Base-by-base conservation (phyloP, 2,797 vertebrate species). In the Coreius guichenoti region DNA sequence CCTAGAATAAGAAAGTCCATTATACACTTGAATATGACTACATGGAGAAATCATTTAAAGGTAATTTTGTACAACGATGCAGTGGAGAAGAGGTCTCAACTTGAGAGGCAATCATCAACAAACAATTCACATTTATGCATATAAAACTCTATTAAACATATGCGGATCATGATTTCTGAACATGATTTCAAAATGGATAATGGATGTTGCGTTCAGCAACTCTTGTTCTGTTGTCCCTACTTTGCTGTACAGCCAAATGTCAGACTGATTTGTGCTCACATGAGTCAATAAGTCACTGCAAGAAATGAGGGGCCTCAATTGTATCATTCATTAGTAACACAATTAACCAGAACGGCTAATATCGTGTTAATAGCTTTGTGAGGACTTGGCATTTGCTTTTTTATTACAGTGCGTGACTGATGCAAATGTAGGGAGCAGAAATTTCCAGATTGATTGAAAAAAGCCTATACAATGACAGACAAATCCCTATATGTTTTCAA, bases 301-400 rank as follows among this genome's bases (percentile, higher is more conserved):
- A 56, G 21, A 23, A 75, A 75, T 63, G 75, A 61, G 29, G 51
- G 13, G 26, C 26, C 36, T 84, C 54, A 72, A 63, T 61, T 72
- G 65, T 84, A 49, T 79, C 36, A 0, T 79, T 70, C 65, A 79
- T 84, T 84, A 84, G 72, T 79, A 45, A 79, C 33, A 69, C 67
- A 72, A 61, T 84, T 61, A 84, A 79, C 49, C 39, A 33, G 75
- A 47, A 79, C 5, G 5, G 19, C 33, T 78, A 45, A 76, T 84
- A 78, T 54, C 5, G 21, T 79, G 39, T 79, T 70, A 84, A 84
- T 79, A 17, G 51, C 36, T 79, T 58, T 43, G 26, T 84, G 74
- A 68, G 31, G 47, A 81, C 67, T 56, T 70, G 75, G 65, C 49
- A 70, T 84, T 84, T 84, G 51, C 0, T 3, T 45, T 74, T 49